Evolutionary conservation across 2,888 invertebrate genomes (phyloP).

Genomic region (Volucella inanis): DNA sequence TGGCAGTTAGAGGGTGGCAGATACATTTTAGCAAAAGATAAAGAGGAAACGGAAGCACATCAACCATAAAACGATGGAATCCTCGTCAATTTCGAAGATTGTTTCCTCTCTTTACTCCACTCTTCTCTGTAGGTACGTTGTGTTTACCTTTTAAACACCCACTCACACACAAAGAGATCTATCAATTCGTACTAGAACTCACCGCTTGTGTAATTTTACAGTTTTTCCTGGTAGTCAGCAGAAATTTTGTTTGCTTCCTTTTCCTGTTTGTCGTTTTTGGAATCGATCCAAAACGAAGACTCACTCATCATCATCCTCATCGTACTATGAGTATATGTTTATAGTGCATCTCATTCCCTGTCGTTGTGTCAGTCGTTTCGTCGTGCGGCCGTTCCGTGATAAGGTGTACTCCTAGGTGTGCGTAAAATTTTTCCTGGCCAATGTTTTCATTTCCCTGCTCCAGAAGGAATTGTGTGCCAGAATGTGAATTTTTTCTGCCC

Average conservation of each 20-base stretch:
- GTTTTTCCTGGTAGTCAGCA: slow-evolving; percentile 52
- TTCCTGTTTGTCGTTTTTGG: slow-evolving; percentile 50
- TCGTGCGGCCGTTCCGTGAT: no score
- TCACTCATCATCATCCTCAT: slow-evolving; percentile 13
- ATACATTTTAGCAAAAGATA: slow-evolving; percentile 9
- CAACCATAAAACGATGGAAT: slow-evolving; percentile 31
- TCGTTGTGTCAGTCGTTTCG: neutral
- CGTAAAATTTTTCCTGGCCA: slow-evolving; percentile 38
- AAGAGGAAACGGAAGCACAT: slow-evolving; percentile 19
- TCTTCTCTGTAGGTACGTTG: neutral
- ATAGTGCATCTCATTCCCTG: neutral
- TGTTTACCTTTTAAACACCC: slow-evolving; percentile 12
- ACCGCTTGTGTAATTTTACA: slow-evolving; percentile 48
- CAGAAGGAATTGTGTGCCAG: slow-evolving; percentile 28
- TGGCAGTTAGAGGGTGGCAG: neutral
- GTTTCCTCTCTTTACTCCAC: neutral
- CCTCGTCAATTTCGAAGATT: slow-evolving; percentile 51
- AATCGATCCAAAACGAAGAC: slow-evolving; percentile 45
- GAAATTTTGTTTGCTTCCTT: slow-evolving; percentile 46
- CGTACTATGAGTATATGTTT: no score
- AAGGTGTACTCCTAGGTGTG: neutral
- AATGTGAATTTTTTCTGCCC: slow-evolving; percentile 22
- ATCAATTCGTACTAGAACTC: neutral
- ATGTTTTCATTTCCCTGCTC: slow-evolving; percentile 18
- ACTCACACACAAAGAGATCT: neutral